These are phyloP conservation scores for Crematogaster levior DNA, from an alignment of 2,888 invertebrate species.

Conservation along the genomic window DNA sequence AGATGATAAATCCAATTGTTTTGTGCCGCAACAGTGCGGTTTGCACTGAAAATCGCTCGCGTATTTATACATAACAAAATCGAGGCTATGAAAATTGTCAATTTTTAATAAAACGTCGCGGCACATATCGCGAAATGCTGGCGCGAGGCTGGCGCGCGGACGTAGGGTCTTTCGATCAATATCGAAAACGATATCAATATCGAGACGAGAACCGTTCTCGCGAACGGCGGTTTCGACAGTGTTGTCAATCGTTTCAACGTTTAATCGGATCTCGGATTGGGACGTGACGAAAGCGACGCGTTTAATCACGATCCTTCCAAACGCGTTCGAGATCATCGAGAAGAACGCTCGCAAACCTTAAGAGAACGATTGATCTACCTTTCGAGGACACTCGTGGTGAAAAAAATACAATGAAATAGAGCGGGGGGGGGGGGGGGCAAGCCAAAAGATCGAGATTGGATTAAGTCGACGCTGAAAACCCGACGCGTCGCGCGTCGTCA, in stretches of 20 bases:
- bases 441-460: neutral
- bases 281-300: neutral
- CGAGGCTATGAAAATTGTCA: conserved; percentile 33
- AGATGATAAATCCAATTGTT: neutral
- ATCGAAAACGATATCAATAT: conserved; percentile 47
- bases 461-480: conserved; percentile 29
- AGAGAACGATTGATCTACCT: too few species aligned
- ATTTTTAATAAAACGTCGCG: conserved; percentile 50
- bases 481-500: neutral
- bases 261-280: conserved; percentile 33
- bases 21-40: neutral
- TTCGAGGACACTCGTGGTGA: neutral
- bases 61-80: neutral
- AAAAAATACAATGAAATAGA: neutral
- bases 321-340: neutral
- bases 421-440: too few species aligned
- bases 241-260: conserved; percentile 48
- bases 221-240: conserved; percentile 44
- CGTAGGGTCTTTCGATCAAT: conserved; percentile 37
- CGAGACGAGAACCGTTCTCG: conserved; percentile 34
- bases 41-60: neutral
- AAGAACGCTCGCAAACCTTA: neutral
- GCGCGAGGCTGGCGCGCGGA: conserved; percentile 8
- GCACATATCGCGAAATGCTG: conserved; percentile 6
- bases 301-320: conserved; percentile 30